phyloP scores from a whole-genome alignment of 2,113 vertebrate species.

The Geothlypis trichas region DNA sequence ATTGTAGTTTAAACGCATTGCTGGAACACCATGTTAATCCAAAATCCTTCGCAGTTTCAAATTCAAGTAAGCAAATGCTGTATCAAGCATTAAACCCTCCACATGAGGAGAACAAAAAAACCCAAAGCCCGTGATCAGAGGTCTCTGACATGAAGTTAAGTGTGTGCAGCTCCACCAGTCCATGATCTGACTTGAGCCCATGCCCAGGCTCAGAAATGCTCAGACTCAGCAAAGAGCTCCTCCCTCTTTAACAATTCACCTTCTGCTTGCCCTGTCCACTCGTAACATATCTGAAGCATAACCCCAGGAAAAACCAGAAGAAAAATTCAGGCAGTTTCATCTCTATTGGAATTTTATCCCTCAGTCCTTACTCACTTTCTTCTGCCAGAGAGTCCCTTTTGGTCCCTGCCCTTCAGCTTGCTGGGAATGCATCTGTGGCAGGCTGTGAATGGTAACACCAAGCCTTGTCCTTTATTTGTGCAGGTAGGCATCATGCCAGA shows the following conservation, averaged over 20 bases:
- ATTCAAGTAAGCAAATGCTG: background rate
- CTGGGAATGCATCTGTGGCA: background rate
- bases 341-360: background rate
- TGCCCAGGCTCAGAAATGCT: background rate
- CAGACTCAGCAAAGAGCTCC: background rate
- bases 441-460: background rate
- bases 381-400: background rate
- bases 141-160: background rate
- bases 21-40: background rate
- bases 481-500: conserved; percentile 82
- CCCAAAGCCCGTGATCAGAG: background rate
- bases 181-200: background rate
- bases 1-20: background rate
- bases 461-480: conserved; percentile 66
- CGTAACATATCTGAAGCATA: background rate
- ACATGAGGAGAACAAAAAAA: background rate
- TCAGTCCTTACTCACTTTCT: background rate
- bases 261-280: background rate
- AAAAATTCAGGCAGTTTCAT: background rate
- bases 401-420: background rate
- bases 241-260: background rate
- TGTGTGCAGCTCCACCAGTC: background rate
- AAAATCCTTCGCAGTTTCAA: background rate
- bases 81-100: background rate
- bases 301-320: background rate